Evolutionary conservation across 2,113 vertebrate species (phyloP), one percentile per base, ranked within the genome.

Genomic region (Alces alces): DNA sequence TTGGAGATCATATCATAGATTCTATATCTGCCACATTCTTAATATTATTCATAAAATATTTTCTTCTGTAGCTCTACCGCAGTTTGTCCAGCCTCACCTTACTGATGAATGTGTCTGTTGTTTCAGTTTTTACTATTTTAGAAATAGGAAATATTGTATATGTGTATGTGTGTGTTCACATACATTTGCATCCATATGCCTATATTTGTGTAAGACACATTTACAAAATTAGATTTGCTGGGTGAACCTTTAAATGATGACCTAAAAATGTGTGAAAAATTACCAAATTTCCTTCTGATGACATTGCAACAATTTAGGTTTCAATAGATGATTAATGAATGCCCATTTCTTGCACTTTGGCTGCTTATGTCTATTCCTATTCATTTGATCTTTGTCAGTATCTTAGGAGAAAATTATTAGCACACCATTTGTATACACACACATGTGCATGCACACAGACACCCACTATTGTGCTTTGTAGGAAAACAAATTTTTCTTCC

Each of bases 91-190:
- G 4, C 30, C 4, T 86, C 2, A 86, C 3, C 5, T 45, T 57
- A 82, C 12, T 54, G 4, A 60, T 45, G 4, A 66, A 33, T 2
- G 23, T 45, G 1, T 52, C 45, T 52, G 2, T 14, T 76, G 8
- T 61, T 93, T 85, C 55, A 64, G 25, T 1, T 80, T 89, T 96
- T 54, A 76, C 13, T 79, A n/a, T 52, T 95, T 95, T 70, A 43
- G 54, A 84, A 95, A 93, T 3, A 70, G 3, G 60, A 66, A 89
- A 19, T 88, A 15, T 70, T 61, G 5, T 60, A 28, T 88, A 12
- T 58, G 6, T 21, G 0, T 86, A 17, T 82, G 36, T 89, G 7
- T 91, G 7, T 86, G 28, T 39, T 27, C 21, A 93, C 36, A 88
- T 14, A 23, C 5, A 30, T 43, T 91, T 95, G 19, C 15, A n/a